Evolutionary conservation across 92 coral and sea anemone species (phyloP).

Genomic region (Porites divaricata): DNA sequence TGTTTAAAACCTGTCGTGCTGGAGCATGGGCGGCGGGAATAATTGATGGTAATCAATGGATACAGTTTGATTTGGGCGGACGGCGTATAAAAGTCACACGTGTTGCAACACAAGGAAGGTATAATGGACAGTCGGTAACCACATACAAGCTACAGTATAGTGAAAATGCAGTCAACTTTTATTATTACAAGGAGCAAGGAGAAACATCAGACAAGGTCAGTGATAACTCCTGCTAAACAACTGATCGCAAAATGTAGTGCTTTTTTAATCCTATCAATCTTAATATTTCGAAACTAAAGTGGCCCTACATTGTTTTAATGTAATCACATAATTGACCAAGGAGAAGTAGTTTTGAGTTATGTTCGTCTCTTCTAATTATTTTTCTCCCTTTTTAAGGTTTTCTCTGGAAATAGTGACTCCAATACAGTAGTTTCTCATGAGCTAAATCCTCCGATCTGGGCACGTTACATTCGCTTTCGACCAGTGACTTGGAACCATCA

Average conservation of each 20-base stretch:
- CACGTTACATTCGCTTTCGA: slow-evolving; percentile 18
- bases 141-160: background rate
- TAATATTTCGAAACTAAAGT: too few relatives aligned
- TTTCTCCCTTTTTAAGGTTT: background rate
- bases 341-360: too few relatives aligned
- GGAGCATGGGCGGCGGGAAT: background rate
- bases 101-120: slow-evolving; percentile 12
- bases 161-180: slow-evolving; percentile 4
- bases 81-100: background rate
- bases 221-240: too few relatives aligned
- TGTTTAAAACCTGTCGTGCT: background rate
- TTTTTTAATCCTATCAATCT: too few relatives aligned
- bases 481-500: background rate
- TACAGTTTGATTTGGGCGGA: background rate
- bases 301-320: too few relatives aligned
- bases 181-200: background rate
- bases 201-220: background rate
- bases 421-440: background rate
- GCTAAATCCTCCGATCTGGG: slow-evolving; percentile 1
- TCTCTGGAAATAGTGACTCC: background rate
- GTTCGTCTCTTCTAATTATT: too few relatives aligned
- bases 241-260: too few relatives aligned
- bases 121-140: background rate
- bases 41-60: background rate
- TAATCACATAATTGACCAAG: too few relatives aligned